Evolutionary conservation across 1,140 invertebrate species (phyloP).

Genomic region (Ceratosolen solmsi): DNA sequence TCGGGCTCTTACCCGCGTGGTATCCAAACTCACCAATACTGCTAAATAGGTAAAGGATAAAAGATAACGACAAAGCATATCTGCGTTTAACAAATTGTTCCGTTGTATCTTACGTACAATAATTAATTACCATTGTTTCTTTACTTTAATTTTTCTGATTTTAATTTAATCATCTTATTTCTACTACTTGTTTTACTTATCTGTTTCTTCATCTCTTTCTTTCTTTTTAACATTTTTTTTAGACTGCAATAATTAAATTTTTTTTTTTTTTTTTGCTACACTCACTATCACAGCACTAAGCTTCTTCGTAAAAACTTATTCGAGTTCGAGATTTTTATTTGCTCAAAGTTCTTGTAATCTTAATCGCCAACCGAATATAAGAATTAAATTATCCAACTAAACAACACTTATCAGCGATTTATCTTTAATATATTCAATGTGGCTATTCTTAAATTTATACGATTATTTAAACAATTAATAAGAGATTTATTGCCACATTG

Average conservation of each 20-base stretch:
- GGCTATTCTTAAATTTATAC: not conserved
- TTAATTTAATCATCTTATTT: slow-evolving; percentile 28
- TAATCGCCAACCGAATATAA: not conserved
- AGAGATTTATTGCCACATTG: slow-evolving; percentile 19
- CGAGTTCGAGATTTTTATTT: slow-evolving; percentile 47
- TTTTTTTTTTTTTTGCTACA: slow-evolving; percentile 57
- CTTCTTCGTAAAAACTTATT: slow-evolving; percentile 50
- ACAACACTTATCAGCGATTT: not conserved
- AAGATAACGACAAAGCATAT: slow-evolving; percentile 66
- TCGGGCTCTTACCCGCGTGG: slow-evolving; percentile 93
- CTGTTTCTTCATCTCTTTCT: slow-evolving; percentile 32
- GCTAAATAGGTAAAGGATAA: slow-evolving; percentile 83
- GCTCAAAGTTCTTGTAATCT: slow-evolving; percentile 23
- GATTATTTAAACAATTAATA: not conserved
- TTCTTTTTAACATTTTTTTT: slow-evolving; percentile 41
- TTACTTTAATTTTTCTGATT: slow-evolving; percentile 32
- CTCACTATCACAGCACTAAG: slow-evolving; percentile 59
- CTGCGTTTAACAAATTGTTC: slow-evolving; percentile 71
- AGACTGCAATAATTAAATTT: slow-evolving; percentile 48
- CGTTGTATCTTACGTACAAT: slow-evolving; percentile 65
- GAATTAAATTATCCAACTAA: not conserved
- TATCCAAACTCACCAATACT: slow-evolving; percentile 95
- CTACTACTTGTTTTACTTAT: slow-evolving; percentile 49
- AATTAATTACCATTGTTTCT: slow-evolving; percentile 60
- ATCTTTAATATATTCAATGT: slow-evolving; percentile 36